Evolutionary conservation across 2,113 vertebrate genomes (phyloP).

Genomic region (Ammodramus savannarum): DNA sequence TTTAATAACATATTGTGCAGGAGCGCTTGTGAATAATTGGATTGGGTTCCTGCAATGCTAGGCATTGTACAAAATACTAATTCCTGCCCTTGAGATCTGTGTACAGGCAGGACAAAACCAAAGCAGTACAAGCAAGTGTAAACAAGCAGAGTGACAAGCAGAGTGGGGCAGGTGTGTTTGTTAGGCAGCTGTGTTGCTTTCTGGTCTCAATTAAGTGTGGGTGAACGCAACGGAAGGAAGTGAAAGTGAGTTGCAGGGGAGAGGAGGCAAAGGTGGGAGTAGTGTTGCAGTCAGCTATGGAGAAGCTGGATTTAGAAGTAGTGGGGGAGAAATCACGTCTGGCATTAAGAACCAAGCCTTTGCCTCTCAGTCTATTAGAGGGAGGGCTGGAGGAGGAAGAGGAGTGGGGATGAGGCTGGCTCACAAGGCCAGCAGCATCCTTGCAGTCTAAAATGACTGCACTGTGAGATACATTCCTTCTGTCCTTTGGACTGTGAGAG

Average conservation of each 20-base stretch:
- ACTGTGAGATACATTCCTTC: not conserved
- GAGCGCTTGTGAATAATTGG: not conserved
- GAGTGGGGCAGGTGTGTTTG: not conserved
- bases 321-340: not conserved
- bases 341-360: not conserved
- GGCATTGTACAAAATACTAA: not conserved
- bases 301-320: not conserved
- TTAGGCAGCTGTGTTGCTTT: not conserved
- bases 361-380: not conserved
- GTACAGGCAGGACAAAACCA: not conserved
- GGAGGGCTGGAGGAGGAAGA: not conserved
- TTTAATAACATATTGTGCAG: not conserved
- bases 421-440: not conserved
- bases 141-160: not conserved
- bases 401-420: not conserved
- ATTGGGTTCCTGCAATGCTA: not conserved
- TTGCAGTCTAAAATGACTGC: not conserved
- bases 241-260: not conserved
- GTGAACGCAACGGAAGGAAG: not conserved
- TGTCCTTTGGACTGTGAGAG: not conserved
- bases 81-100: not conserved
- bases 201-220: not conserved
- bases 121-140: not conserved
- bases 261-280: not conserved
- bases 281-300: not conserved